Conservation (phyloP, 1,140 invertebrate species). For the Cataglyphis hispanica region DNA sequence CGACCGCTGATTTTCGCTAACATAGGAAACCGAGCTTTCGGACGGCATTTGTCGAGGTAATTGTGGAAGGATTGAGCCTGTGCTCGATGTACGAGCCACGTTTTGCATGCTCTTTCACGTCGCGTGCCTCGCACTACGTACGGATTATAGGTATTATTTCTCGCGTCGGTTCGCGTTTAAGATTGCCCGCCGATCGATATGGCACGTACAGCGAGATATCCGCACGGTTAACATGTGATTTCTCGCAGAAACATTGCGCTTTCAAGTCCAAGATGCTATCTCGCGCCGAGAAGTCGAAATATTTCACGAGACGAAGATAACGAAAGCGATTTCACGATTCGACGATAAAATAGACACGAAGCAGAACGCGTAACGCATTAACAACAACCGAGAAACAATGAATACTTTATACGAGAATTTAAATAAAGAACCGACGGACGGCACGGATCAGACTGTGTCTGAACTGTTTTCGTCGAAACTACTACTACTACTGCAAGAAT, state of each 20-base stretch:
- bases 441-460: slow-evolving; percentile 1
- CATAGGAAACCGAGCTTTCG: slow-evolving; percentile 14
- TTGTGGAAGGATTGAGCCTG: not conserved
- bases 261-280: slow-evolving; percentile 33
- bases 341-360: slow-evolving; percentile 28
- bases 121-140: slow-evolving; percentile 43
- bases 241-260: slow-evolving; percentile 44
- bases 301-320: slow-evolving; percentile 48
- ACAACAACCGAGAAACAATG: slow-evolving; percentile 8
- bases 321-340: slow-evolving; percentile 40
- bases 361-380: slow-evolving; percentile 9
- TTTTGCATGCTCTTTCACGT: slow-evolving; percentile 17
- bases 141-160: slow-evolving; percentile 56
- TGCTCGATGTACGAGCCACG: not conserved
- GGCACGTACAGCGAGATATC: slow-evolving; percentile 5
- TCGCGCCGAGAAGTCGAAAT: slow-evolving; percentile 29
- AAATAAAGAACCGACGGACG: slow-evolving; percentile 33
- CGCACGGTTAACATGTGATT: slow-evolving; percentile 42
- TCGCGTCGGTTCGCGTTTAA: slow-evolving; percentile 45
- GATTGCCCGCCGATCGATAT: slow-evolving; percentile 56
- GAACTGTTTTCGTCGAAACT: not conserved
- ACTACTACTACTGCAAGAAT: slow-evolving; percentile 18
- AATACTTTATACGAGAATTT: slow-evolving; percentile 24
- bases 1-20: slow-evolving; percentile 36
- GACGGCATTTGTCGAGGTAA: slow-evolving; percentile 13